Evolutionary conservation across 2,888 invertebrate species (phyloP).

Genomic region (Atrina japonica): DNA sequence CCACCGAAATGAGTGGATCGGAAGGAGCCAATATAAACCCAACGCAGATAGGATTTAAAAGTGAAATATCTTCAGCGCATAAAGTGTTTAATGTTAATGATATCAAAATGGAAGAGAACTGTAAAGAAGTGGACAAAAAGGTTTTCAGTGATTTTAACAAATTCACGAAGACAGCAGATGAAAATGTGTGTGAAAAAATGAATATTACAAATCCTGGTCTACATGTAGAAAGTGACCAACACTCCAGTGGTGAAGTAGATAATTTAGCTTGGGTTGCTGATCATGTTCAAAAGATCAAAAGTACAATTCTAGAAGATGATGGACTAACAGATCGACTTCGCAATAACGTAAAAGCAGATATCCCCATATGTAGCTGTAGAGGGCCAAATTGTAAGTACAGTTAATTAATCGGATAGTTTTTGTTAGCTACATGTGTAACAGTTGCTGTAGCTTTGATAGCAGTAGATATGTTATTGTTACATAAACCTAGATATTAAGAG

Average conservation of each 20-base stretch:
- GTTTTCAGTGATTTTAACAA: too few relatives aligned
- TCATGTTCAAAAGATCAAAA: conserved; percentile 50
- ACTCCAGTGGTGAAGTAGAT: conserved; percentile 22
- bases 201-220: conserved; percentile 21
- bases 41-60: too few relatives aligned
- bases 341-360: conserved; percentile 89
- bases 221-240: background rate
- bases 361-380: conserved; percentile 94
- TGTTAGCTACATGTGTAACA: too few relatives aligned
- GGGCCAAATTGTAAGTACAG: conserved; percentile 85
- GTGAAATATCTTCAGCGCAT: too few relatives aligned
- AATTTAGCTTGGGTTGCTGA: conserved; percentile 42
- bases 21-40: too few relatives aligned
- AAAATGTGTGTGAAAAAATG: background rate
- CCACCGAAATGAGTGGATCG: too few relatives aligned
- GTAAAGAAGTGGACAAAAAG: too few relatives aligned
- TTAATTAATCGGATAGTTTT: background rate
- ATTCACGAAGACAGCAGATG: background rate
- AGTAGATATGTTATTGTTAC: too few relatives aligned
- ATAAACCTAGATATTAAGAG: too few relatives aligned
- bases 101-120: too few relatives aligned
- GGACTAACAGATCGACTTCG: conserved; percentile 83
- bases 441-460: too few relatives aligned
- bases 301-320: conserved; percentile 48
- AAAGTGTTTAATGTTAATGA: too few relatives aligned